Base-by-base conservation (phyloP, 2,888 invertebrate genomes). In the Asteroscopus sphinx region DNA sequence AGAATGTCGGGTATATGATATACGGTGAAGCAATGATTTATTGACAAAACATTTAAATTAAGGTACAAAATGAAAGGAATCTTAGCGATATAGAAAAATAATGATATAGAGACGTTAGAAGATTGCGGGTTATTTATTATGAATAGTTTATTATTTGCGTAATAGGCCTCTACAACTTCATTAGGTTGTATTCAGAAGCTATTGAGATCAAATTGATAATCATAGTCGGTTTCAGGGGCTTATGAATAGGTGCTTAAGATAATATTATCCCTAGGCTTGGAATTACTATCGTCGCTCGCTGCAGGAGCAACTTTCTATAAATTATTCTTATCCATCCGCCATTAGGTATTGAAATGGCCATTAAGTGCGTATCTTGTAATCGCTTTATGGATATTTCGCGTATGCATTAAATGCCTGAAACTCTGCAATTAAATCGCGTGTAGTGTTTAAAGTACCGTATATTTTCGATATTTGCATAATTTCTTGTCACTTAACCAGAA, bases 251-350 rank as follows among this genome's bases (percentile, higher is more conserved):
- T 68, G 42, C 69, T 70, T 68, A 62, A 21, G 49, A 42, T 67
- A 67, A 68, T 63, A 60, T 62, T 68, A 73, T 70, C 79, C 68
- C 62, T 59, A 64, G 73, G 72, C 59, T 73, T 47, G 44, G 61
- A 66, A 69, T 70, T 72, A 63, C 56, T 62, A 59, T 61, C 32
- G 59, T 57, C 47, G 44, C 60, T 60, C 46, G 61, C 41, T 53
- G 61, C 68, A 68, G 79, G 78, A 81, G 76, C 79, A 78, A 80
- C 81, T 83, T 86, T 85, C 83, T 80, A 80, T 81, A 79, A 81
- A 80, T 80, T 80, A 81, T 80, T 71, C 52, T 62, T 64, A 64
- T 74, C 59, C 59, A 59, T 39, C 42, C 33, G 16, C 68, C 69
- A 73, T 68, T 68, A 68, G 41, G 42, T 71, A 62, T 62, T 53